Evolutionary conservation across 2,113 vertebrate species (phyloP), one percentile per base, ranked within the genome.

Genomic region (Meriones unguiculatus): DNA sequence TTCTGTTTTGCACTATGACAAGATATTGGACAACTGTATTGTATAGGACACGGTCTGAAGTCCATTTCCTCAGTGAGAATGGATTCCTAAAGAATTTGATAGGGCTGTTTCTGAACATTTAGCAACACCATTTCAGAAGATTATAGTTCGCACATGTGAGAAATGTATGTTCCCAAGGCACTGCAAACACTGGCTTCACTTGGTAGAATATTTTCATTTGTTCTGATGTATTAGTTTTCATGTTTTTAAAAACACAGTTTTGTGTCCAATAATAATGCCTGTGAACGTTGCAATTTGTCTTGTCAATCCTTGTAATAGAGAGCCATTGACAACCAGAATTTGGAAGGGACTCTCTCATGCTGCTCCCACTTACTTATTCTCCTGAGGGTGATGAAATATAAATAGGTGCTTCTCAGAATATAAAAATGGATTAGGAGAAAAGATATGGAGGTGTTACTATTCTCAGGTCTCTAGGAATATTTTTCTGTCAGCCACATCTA

Each of bases 31-130:
- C 13, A 35, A 62, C 54, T 92, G 35, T 73, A 12, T 50, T 85
- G 54, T 90, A 3, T 38, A 73, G 85, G 54, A 93, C 13, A 94
- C 52, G 54, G 50, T 88, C 70, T 92, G 80, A 92, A 93, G 92
- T 59, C 52, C 69, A 95, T 95, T 96, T 94, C 46, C 93, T 92
- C 28, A 77, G 80, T 77, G 81, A 96, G 59, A 93, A 85, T 85
- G 35, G 91, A 93, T 81, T 95, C 82, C 88, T 93, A 32, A 64
- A 89, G 82, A 76, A 70, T 91, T 7, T 78, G 50, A 52, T 85
- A 57, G 1, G 90, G 80, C 84, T 95, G 38, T 86, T 38, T 41
- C 76, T 93, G 73, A 92, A 89, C 59, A 82, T 90, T 95, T 82
- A 84, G 35, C 75, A 77, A 57, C 10, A 77, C 46, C 46, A 41